Evolutionary conservation across 2,113 vertebrate genomes (phyloP).

Genomic region (Columba livia): DNA sequence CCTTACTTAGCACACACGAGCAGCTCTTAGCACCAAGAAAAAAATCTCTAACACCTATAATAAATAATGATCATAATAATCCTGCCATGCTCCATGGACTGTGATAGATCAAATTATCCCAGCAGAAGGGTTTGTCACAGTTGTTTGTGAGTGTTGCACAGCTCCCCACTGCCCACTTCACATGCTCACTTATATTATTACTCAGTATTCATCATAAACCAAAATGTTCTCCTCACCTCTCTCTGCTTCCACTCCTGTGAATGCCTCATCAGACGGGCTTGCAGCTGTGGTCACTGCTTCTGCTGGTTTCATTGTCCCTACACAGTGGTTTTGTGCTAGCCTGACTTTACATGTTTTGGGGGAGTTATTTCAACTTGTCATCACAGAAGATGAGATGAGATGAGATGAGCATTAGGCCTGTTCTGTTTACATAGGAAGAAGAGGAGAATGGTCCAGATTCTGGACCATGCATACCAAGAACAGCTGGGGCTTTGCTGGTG

Average conservation of each 20-base stretch:
- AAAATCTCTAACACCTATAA: background rate
- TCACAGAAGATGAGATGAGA: background rate
- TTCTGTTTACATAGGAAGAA: background rate
- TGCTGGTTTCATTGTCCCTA: background rate
- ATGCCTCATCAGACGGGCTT: background rate
- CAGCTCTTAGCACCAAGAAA: background rate
- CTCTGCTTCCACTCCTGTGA: background rate
- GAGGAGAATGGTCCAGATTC: background rate
- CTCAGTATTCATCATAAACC: background rate
- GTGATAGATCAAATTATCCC: slow-evolving; percentile 1
- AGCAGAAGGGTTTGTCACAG: background rate
- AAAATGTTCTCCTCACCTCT: background rate
- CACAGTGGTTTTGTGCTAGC: background rate
- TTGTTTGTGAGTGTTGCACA: background rate
- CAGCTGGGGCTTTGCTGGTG: background rate
- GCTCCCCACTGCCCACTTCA: background rate
- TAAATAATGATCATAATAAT: background rate
- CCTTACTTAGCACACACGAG: background rate
- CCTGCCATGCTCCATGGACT: background rate
- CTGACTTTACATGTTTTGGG: background rate
- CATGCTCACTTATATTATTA: background rate
- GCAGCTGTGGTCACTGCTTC: fast-evolving
- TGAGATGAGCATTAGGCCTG: background rate
- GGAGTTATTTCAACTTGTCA: background rate
- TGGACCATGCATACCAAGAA: fast-evolving